phyloP scores from a whole-genome alignment of 2,797 vertebrate species.

The Parauchenoglanis ngamensis region DNA sequence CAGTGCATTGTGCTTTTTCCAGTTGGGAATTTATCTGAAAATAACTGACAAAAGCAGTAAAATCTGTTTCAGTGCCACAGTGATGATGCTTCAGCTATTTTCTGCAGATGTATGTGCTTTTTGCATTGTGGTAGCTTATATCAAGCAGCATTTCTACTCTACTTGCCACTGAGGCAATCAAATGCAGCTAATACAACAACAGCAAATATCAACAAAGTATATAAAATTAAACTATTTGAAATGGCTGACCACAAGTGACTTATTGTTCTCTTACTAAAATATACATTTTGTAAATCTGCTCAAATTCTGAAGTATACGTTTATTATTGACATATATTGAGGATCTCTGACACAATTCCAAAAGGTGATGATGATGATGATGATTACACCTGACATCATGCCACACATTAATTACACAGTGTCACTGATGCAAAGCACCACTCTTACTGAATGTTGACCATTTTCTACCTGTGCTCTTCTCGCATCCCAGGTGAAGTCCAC shows the following conservation, averaged over 20 bases:
- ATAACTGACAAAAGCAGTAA: slow-evolving; percentile 5
- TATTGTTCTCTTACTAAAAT: slow-evolving; percentile 5
- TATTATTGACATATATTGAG: neutral
- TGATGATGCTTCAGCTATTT: slow-evolving; percentile 3
- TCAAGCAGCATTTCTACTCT: slow-evolving; percentile 28
- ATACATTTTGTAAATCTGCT: neutral
- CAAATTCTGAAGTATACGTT: slow-evolving; percentile 1
- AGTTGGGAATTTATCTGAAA: slow-evolving; percentile 1
- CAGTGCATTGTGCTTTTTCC: neutral
- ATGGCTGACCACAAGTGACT: neutral
- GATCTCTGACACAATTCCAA: neutral
- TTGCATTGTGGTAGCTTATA: slow-evolving; percentile 16
- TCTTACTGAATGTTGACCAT: neutral
- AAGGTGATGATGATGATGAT: neutral
- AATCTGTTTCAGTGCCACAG: slow-evolving; percentile 12
- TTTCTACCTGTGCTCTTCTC: too few relatives aligned
- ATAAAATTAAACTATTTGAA: slow-evolving; percentile 37
- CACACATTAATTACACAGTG: neutral
- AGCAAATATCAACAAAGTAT: slow-evolving; percentile 34
- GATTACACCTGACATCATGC: neutral
- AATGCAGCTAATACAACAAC: slow-evolving; percentile 28
- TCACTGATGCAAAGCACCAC: neutral
- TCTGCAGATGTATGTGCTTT: slow-evolving; percentile 37
- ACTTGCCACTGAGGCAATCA: slow-evolving; percentile 20
- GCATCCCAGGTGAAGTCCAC: too few relatives aligned